Evolutionary conservation across 2,113 vertebrate species (phyloP).

Genomic region (Cathartes aura): DNA sequence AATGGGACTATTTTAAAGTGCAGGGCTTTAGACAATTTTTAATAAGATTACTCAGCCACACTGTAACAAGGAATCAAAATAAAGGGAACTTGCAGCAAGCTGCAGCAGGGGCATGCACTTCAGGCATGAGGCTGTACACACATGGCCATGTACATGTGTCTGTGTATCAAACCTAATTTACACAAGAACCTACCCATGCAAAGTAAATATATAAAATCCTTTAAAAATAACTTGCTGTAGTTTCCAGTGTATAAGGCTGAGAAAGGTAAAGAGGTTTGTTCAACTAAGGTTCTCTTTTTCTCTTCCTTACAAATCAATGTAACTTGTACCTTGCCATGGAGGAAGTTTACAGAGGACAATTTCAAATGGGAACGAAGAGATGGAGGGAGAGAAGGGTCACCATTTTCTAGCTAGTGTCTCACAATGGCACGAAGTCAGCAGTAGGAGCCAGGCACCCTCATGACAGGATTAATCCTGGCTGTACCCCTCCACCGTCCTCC

Average conservation of each 20-base stretch:
- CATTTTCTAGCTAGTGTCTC: background rate
- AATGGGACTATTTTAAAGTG: background rate
- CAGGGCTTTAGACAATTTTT: background rate
- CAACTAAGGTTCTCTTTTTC: background rate
- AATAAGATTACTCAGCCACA: background rate
- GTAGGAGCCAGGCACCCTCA: background rate
- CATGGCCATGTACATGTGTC: accelerated
- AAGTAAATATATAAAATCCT: background rate
- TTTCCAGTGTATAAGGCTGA: background rate
- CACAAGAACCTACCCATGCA: background rate
- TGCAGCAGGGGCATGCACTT: background rate
- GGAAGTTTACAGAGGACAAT: background rate
- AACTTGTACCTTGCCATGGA: background rate
- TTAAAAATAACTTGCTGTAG: background rate
- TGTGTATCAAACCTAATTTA: background rate
- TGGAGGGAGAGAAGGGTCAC: background rate
- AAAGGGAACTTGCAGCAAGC: background rate
- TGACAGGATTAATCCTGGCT: background rate
- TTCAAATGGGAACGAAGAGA: background rate
- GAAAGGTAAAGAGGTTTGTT: background rate
- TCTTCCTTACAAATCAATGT: background rate
- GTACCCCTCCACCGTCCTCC: background rate
- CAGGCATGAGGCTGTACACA: background rate
- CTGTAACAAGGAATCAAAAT: background rate
- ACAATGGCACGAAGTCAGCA: background rate